Evolutionary conservation across 2,113 vertebrate species (phyloP).

Genomic region (Vicugna pacos): DNA sequence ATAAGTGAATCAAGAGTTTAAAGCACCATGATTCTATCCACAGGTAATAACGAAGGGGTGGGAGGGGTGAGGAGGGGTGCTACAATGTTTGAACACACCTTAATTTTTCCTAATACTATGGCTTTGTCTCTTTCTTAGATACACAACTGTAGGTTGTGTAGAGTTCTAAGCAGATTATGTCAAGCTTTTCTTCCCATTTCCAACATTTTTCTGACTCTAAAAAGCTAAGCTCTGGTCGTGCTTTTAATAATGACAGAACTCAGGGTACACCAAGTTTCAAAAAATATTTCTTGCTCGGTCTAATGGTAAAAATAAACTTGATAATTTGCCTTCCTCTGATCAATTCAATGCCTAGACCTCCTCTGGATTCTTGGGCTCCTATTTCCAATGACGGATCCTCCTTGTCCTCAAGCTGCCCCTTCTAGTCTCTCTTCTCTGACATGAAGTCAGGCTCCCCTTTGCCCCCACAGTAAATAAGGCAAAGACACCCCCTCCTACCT

Average conservation of each 20-base stretch:
- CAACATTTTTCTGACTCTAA: background rate
- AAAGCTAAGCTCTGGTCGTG: background rate
- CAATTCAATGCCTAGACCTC: background rate
- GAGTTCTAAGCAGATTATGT: background rate
- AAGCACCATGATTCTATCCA: background rate
- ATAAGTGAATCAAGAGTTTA: background rate
- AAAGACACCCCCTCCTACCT: background rate
- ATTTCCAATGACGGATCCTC: background rate
- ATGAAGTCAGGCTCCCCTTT: background rate
- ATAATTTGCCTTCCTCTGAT: background rate
- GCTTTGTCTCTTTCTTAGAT: constrained; percentile 30
- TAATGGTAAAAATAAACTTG: background rate
- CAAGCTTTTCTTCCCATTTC: background rate
- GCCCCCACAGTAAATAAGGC: background rate
- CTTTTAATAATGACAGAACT: constrained; percentile 26
- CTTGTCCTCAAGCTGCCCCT: background rate
- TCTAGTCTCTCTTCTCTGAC: background rate
- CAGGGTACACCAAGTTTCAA: background rate
- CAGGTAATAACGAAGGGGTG: background rate
- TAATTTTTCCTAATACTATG: background rate
- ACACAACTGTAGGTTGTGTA: background rate
- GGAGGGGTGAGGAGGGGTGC: no score
- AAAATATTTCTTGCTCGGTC: background rate
- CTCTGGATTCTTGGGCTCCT: background rate
- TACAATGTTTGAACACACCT: background rate